Evolutionary conservation across 2,888 invertebrate species (phyloP).

Genomic region (Uropetala carovei): DNA sequence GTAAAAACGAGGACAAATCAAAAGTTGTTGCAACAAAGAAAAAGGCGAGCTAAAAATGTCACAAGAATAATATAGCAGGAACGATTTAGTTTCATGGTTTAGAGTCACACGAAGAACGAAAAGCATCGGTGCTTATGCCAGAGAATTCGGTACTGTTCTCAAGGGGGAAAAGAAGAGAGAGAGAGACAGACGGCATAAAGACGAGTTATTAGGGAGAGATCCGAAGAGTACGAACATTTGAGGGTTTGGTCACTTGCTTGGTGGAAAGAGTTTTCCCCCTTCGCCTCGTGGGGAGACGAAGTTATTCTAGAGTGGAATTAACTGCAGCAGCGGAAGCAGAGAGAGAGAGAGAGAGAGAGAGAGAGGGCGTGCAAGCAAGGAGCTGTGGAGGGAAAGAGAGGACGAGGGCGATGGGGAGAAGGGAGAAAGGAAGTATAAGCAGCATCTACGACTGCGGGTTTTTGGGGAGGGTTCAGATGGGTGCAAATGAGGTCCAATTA

Average conservation of each 20-base stretch:
- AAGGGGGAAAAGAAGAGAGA: background rate
- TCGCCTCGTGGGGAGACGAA: background rate
- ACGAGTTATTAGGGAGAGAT: background rate
- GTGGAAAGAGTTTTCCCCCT: background rate
- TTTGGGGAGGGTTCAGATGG: conserved; percentile 43
- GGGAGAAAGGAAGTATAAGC: background rate
- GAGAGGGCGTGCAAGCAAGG: background rate
- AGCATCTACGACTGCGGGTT: background rate
- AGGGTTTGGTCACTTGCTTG: background rate
- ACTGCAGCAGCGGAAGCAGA: background rate
- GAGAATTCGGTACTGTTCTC: too few relatives aligned
- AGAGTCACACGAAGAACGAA: background rate
- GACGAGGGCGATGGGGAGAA: background rate
- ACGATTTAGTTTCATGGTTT: too few relatives aligned
- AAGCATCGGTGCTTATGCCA: too few relatives aligned
- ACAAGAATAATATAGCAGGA: too few relatives aligned
- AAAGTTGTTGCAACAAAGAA: too few relatives aligned
- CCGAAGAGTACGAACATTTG: background rate
- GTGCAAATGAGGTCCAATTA: conserved; percentile 64
- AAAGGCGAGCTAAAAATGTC: too few relatives aligned
- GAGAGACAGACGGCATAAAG: background rate
- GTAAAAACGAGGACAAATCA: too few relatives aligned
- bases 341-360: background rate
- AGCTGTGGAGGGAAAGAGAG: background rate
- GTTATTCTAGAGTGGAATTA: conserved; percentile 42